Base-by-base conservation (phyloP, 2,113 vertebrate species). In the Actenoides hombroni region DNA sequence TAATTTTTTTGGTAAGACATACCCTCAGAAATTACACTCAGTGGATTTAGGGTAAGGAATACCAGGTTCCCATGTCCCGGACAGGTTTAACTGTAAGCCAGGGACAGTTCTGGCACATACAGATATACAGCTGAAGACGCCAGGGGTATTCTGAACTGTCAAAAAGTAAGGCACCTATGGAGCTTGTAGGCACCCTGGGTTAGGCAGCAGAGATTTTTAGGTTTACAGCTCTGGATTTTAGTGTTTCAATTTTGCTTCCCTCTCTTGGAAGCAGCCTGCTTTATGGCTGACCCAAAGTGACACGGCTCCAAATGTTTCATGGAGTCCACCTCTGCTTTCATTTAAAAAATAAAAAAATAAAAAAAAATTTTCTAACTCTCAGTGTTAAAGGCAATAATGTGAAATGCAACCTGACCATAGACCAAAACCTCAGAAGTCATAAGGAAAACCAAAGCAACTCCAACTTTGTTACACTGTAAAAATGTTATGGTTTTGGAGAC, bases 381-480 rank as follows among this genome's bases (percentile, higher is more conserved):
- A 67, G 8, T 63, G 29, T 57, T 82, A 76, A 1, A 2, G 23
- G 25, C 11, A 60, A 37, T 20, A 81, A 90, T 1, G 0, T 51
- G 79, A 96, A 93, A 93, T 17, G 56, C 29, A 60, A 86, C 33
- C 73, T 42, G 63, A 83, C 14, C 24, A 26, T 46, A 80, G 9
- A 83, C 37, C 56, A 86, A 92, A 88, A 35, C 25, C 48, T 89
- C 65, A 69, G 44, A 94, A 90, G 40, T 49, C 57, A 59, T n/a
- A 87, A 92, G 64, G 28, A 33, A 92, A 84, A 90, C 19, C 24
- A 82, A 68, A 84, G 44, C 53, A 92, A 88, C 7, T 29, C 15
- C 44, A 37, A 51, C 84, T 94, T 71, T 71, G 92, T 86, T n/a
- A 75, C 29, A 28, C 12, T 76, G 26, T 92, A 84, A 96, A 95